These are phyloP conservation scores for Coelogynopora nodosa DNA, from an alignment of 2,888 invertebrate species.

Conservation along the genomic window DNA sequence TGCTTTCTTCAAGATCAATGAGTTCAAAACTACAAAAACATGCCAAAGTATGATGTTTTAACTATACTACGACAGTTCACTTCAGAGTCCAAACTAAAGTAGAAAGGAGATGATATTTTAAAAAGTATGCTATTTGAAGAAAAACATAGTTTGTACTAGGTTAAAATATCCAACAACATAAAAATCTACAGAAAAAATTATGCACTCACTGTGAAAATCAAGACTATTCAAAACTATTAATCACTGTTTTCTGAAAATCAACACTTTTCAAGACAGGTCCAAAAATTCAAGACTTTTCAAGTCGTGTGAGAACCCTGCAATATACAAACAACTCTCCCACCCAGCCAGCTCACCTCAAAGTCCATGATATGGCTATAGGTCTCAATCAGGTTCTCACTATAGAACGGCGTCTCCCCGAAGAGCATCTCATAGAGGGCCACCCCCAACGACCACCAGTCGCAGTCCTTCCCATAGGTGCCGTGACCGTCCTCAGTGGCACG, in stretches of 20 bases:
- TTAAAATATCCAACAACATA: too few relatives aligned
- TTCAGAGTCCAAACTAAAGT: too few relatives aligned
- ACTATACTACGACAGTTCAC: too few relatives aligned
- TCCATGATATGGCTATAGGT: slow-evolving; percentile 99
- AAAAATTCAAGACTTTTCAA: too few relatives aligned
- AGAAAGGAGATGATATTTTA: too few relatives aligned
- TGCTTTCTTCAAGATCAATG: not conserved
- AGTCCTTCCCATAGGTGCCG: slow-evolving; percentile 93
- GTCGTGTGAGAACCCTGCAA: not conserved
- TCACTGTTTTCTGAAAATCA: too few relatives aligned
- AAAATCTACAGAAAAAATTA: too few relatives aligned
- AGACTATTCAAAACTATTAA: too few relatives aligned
- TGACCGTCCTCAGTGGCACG: slow-evolving; percentile 94
- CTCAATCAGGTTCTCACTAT: slow-evolving; percentile 95
- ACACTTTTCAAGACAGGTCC: too few relatives aligned
- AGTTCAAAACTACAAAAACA: not conserved
- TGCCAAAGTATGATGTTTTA: not conserved
- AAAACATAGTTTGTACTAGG: too few relatives aligned
- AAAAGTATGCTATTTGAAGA: too few relatives aligned
- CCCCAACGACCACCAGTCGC: slow-evolving; percentile 99
- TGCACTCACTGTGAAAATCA: too few relatives aligned
- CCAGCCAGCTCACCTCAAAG: slow-evolving; percentile 65
- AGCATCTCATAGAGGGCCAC: slow-evolving; percentile 99
- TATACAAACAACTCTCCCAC: not conserved
- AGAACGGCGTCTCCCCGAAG: slow-evolving; percentile 97